phyloP scores from a whole-genome alignment of 2,797 vertebrate species.

The Phrynocephalus vlangalii region DNA sequence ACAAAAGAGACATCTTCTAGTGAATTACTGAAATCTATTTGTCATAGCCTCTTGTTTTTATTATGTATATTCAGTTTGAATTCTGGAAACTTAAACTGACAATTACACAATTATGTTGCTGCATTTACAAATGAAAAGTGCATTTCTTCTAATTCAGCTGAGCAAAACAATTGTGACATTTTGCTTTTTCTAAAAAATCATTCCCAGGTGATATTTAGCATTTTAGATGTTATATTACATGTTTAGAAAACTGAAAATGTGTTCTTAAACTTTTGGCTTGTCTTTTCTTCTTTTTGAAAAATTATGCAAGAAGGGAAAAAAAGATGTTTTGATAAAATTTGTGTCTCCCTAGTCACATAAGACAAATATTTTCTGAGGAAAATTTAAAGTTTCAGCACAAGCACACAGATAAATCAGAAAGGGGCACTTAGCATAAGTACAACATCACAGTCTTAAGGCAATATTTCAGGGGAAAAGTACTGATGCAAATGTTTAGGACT shows the following conservation, averaged over 20 bases:
- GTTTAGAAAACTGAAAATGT: constrained; percentile 27
- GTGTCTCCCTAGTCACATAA: not conserved
- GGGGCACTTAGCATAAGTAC: not conserved
- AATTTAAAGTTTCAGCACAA: not conserved
- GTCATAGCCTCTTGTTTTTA: constrained; percentile 77
- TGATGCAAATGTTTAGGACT: not conserved
- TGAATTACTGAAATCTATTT: constrained; percentile 78
- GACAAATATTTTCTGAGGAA: not conserved
- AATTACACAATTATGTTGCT: constrained; percentile 67
- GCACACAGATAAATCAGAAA: no score
- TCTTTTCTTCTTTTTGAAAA: constrained; percentile 21
- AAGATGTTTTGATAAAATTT: not conserved
- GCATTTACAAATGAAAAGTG: constrained; percentile 60
- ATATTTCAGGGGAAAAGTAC: not conserved
- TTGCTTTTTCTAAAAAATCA: constrained; percentile 41
- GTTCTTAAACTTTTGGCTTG: not conserved
- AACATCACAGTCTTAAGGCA: not conserved
- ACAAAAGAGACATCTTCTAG: constrained; percentile 80
- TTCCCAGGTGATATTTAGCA: not conserved
- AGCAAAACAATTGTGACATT: constrained; percentile 46
- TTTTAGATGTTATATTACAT: constrained; percentile 15
- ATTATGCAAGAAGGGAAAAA: not conserved
- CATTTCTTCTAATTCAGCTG: constrained; percentile 62
- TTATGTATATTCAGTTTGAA: constrained; percentile 74
- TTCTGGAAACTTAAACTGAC: constrained; percentile 59